phyloP scores from a whole-genome alignment of 1,140 invertebrate genomes.

The Popillia japonica region DNA sequence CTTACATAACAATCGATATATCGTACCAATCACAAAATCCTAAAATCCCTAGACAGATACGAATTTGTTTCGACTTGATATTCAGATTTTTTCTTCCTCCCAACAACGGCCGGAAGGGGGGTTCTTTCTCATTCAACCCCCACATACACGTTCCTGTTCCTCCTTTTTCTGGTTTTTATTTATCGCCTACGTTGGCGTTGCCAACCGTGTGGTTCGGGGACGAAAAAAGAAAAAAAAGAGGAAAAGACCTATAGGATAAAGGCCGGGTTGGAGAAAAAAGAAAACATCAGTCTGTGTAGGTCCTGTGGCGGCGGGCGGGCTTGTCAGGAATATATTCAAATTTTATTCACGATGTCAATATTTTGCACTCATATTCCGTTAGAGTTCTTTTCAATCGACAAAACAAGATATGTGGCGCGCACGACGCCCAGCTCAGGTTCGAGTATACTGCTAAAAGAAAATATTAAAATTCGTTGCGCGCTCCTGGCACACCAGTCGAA shows the following conservation, averaged over 20 bases:
- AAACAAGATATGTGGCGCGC: not conserved
- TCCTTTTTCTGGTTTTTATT: not conserved
- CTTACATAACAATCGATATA: not conserved
- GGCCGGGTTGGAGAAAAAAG: not conserved
- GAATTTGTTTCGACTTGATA: slow-evolving; percentile 10
- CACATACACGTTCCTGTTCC: not conserved
- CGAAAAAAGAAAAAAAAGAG: not conserved
- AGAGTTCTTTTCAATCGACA: slow-evolving; percentile 14
- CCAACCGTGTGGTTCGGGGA: not conserved
- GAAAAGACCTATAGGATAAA: not conserved
- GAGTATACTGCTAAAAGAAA: not conserved
- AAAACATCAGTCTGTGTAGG: not conserved
- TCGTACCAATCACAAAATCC: slow-evolving; percentile 17
- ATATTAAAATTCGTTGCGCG: not conserved
- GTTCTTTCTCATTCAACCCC: not conserved
- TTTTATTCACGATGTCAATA: slow-evolving; percentile 19
- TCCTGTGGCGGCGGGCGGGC: not conserved
- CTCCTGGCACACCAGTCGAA: not conserved
- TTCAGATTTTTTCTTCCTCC: not conserved
- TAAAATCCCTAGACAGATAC: not conserved
- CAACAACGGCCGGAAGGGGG: not conserved
- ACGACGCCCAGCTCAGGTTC: not conserved
- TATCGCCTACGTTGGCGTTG: not conserved
- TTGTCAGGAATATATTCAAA: not conserved
- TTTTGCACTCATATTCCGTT: slow-evolving; percentile 7